Percentiles rank a stretch among this genome's conserved stretches.
phyloP scores from a whole-genome alignment of 2,888 invertebrate genomes.

The Melieria crassipennis region DNA sequence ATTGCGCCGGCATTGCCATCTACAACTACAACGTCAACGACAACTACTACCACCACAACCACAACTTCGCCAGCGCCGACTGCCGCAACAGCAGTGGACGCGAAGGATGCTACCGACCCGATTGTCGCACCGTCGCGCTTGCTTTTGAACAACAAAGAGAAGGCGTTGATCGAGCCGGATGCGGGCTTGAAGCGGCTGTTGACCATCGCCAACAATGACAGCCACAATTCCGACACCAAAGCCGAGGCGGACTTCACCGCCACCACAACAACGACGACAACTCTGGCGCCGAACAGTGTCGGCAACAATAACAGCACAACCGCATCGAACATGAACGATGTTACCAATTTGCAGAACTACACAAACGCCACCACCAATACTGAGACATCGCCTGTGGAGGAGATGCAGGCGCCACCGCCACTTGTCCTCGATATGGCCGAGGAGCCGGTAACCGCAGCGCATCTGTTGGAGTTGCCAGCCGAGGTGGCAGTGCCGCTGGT shows the following conservation, averaged over 20 bases:
- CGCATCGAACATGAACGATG: conserved; percentile 38
- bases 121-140: neutral
- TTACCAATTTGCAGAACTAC: conserved; percentile 22
- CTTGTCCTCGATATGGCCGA: conserved; percentile 49
- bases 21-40: conserved; percentile 41
- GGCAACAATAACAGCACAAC: conserved; percentile 11
- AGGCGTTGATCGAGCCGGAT: neutral
- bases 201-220: conserved; percentile 34
- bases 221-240: conserved; percentile 40
- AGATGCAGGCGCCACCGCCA: conserved; percentile 45
- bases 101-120: neutral
- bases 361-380: conserved; percentile 37
- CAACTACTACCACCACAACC: conserved; percentile 43
- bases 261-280: conserved; percentile 23
- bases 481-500: conserved; percentile 40
- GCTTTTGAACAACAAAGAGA: neutral
- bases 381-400: conserved; percentile 5
- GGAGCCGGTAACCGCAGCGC: conserved; percentile 22
- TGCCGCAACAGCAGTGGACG: neutral
- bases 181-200: conserved; percentile 9
- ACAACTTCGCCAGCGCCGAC: conserved; percentile 32
- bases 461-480: conserved; percentile 15
- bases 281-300: too few relatives aligned
- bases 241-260: conserved; percentile 24
- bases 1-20: conserved; percentile 42